Conservation (phyloP, 1,140 invertebrate genomes). For the Drosophila willistoni region DNA sequence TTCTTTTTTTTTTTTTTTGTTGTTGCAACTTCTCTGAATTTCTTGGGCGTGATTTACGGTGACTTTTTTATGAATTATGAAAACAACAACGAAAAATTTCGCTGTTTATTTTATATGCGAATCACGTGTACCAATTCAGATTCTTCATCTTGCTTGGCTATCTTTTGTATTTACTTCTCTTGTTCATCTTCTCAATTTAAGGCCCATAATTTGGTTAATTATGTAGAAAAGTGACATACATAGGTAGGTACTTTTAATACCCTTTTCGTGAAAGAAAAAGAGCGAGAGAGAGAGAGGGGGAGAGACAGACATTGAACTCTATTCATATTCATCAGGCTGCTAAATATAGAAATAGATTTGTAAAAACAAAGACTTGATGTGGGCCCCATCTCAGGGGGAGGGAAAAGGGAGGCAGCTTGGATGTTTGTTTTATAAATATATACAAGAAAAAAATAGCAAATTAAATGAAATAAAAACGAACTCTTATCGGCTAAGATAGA, state of each 20-base stretch:
- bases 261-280: background rate
- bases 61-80: slow-evolving; percentile 62
- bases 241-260: slow-evolving; percentile 5
- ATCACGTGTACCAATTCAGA: slow-evolving; percentile 43
- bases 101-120: slow-evolving; percentile 33
- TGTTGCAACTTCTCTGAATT: slow-evolving; percentile 19
- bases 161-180: background rate
- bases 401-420: background rate
- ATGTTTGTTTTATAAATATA: slow-evolving; percentile 2
- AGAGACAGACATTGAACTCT: slow-evolving; percentile 2
- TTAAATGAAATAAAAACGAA: slow-evolving; percentile 21
- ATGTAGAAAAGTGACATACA: slow-evolving; percentile 4
- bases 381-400: background rate
- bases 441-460: background rate
- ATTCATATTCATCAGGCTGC: background rate
- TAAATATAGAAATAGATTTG: slow-evolving; percentile 10
- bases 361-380: slow-evolving; percentile 3
- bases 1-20: slow-evolving; percentile 9
- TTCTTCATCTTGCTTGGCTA: background rate
- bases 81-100: slow-evolving; percentile 42
- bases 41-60: slow-evolving; percentile 63
- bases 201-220: slow-evolving; percentile 55
- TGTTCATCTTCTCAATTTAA: background rate
- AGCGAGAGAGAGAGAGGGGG: too few species aligned
- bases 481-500: slow-evolving; percentile 62